Base-by-base conservation (phyloP, 2,113 vertebrate species). In the Oncorhynchus kisutch region DNA sequence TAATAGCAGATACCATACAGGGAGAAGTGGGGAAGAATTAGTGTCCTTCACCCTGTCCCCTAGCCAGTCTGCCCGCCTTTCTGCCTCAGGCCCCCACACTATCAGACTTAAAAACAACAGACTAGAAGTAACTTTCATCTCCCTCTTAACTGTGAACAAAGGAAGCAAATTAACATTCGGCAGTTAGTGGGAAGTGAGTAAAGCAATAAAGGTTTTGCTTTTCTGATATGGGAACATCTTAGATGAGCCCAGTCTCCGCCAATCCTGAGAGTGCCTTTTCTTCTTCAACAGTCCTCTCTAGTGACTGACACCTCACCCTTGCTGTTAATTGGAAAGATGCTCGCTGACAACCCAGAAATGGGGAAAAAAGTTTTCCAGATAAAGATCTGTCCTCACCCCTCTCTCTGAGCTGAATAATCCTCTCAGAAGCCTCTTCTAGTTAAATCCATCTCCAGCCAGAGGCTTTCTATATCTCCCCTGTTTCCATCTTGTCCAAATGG, bases 1-100 rank as follows among this genome's bases (percentile, higher is more conserved):
- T 76, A 75, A 78, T 81, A 73, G 13, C 68, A 71, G 75, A 69
- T 64, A 31, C 22, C 73, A 71, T 70, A 70, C n/a, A 73, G 8
- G 39, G 8, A 11, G 34, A 65, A 45, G 27, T 72, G 39, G 77
- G 67, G 72, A 69, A 65, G 66, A 76, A 73, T 69, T 45, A 1
- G 39, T 11, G 39, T 31, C 62, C 59, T 79, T 78, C 34, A 68
- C 68, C 73, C 69, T 7, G 14, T 18, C 71, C 62, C 75, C 74
- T 2, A 22, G 14, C 16, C 16, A 9, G 39, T 18, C 51, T 54
- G 51, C 4, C 25, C 68, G 31, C 45, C 8, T 16, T 18, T 6
- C 18, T 70, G 54, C 64, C 60, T 25, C 24, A 72, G 54, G 51
- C 60, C 77, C 24, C 1, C 24, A 24, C 24, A 24, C 27, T 4